phyloP scores from a whole-genome alignment of 2,797 vertebrate species.

The Acrossocheilus wenchowensis region DNA sequence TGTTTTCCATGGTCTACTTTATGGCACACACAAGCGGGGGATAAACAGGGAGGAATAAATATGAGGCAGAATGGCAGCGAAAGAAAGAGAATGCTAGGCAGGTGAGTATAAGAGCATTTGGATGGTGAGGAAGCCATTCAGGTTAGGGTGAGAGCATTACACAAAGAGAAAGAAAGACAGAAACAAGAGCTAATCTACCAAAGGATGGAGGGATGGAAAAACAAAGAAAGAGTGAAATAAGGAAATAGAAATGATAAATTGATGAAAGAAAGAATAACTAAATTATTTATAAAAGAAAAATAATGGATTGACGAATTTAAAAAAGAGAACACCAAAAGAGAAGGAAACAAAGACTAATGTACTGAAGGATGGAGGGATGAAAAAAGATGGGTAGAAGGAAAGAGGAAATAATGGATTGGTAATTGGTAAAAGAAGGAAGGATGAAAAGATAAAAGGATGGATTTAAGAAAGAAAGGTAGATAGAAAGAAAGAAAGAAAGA shows the following conservation, averaged over 20 bases:
- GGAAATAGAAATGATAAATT: background rate
- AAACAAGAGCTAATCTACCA: too few relatives aligned
- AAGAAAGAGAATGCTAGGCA: background rate
- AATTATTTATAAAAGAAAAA: background rate
- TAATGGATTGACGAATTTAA: background rate
- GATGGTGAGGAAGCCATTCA: background rate
- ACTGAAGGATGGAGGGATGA: background rate
- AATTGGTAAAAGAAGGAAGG: background rate
- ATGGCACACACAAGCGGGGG: background rate
- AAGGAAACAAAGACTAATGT: background rate
- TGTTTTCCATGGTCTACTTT: slow-evolving; percentile 33
- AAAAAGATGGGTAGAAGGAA: background rate
- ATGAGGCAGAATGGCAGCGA: slow-evolving; percentile 15
- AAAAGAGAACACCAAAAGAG: too few relatives aligned
- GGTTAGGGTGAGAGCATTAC: background rate
- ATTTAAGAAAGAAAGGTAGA: background rate
- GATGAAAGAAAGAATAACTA: background rate
- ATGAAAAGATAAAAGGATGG: background rate
- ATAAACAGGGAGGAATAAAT: slow-evolving; percentile 39
- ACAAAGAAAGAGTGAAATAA: background rate
- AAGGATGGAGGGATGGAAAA: background rate
- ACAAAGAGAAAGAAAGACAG: background rate
- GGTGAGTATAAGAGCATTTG: background rate
- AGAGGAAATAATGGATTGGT: background rate
- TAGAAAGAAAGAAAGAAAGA: background rate